Evolutionary conservation across 2,888 invertebrate genomes (phyloP), one percentile per base, ranked within the genome.

Genomic region (Torymus texanus): DNA sequence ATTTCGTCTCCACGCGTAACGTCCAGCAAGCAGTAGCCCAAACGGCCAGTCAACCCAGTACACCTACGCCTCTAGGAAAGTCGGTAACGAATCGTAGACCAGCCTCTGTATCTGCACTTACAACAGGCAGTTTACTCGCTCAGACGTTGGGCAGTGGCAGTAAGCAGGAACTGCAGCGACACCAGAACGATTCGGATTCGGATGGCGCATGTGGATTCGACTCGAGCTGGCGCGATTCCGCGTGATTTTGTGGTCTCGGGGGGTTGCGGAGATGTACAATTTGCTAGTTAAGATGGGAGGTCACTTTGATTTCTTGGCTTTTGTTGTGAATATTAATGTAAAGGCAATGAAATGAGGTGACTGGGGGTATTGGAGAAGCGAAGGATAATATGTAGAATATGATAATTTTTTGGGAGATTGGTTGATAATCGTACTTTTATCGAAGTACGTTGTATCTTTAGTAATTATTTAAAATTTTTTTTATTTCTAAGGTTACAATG

Each of bases 161-260:
- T 8, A 41, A 55, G 14, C 58, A 21, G n/a, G 50, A 41, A 12
- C 21, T 41, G 5, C 71, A 41, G 24, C 24, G 80, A 51, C 76
- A 81, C 21, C 91, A 91, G 82, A 92, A 92, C 16, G 96, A 96
- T 87, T 96, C 96, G 0, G 97, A 97, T 89, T 97, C 97, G 0
- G 97, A 97, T 88, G 94, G 95, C 0, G 97, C 96, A 0, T 96
- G 95, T 84, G 97, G 97, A 0, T 97, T 97, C 88, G 97, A 94
- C 85, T 93, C 94, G 0, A 93, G 93, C 77, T 95, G 95, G 95
- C 93, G 89, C 51, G 90, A 88, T 51, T 88, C 89, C 3, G 74
- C 76, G n/a, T 80, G 58, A 77, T 1, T 21, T 59, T 58, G 41
- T 14, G 14, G 41, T 8, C 41, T 8, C 8, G 41, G 41, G 41